Percentiles rank a stretch among this genome's conserved stretches.
Conservation (phyloP, 2,113 vertebrate species). For the Entosphenus tridentatus region DNA sequence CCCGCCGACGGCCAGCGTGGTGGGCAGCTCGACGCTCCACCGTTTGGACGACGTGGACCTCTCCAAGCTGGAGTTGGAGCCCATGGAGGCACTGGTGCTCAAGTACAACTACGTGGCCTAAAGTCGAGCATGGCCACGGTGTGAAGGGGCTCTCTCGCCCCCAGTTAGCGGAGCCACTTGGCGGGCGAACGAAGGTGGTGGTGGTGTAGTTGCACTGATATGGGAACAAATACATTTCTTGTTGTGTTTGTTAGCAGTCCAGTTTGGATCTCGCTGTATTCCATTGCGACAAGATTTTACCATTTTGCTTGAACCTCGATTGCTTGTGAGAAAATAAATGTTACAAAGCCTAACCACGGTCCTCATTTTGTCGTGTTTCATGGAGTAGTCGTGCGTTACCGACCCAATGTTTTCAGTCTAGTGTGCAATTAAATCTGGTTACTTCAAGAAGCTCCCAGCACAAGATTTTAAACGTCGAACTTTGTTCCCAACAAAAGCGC, state of each 20-base stretch:
- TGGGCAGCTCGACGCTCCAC: neutral
- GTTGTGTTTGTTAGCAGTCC: neutral
- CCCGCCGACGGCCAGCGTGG: neutral
- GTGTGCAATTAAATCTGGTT: too few species aligned
- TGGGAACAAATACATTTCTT: neutral
- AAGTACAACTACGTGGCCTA: conserved; percentile 1
- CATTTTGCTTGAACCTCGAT: too few species aligned
- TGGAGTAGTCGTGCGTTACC: too few species aligned
- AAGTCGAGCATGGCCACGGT: neutral
- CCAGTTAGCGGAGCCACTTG: neutral
- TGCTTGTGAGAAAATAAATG: too few species aligned
- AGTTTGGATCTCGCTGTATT: too few species aligned
- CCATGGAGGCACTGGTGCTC: neutral
- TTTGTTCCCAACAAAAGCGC: too few species aligned
- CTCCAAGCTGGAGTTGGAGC: neutral
- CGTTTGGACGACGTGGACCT: neutral
- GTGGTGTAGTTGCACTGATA: neutral
- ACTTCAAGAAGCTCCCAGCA: too few species aligned
- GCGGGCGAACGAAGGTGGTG: neutral
- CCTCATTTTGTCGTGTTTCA: too few species aligned
- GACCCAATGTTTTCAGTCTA: too few species aligned
- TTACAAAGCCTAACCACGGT: too few species aligned
- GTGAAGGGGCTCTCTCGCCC: neutral
- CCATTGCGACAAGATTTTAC: too few species aligned
- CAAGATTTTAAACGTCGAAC: too few species aligned